A percentile compares a stretch with the other conserved stretches of the same genome.
These are phyloP conservation scores for Bryconaethiops microstoma DNA, from an alignment of 2,797 vertebrate genomes.

Conservation along the genomic window DNA sequence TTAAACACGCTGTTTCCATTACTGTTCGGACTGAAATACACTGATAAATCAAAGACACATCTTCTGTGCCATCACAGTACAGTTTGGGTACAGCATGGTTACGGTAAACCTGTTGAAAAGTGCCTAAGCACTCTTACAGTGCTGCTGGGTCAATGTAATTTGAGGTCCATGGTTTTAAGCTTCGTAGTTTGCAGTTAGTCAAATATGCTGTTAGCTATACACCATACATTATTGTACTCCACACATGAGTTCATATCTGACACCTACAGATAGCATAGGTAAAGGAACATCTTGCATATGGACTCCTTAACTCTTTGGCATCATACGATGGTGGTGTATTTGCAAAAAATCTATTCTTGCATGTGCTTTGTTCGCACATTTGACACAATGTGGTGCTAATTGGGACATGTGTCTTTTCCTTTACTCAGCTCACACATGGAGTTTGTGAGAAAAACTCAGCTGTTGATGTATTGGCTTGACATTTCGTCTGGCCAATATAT, in stretches of 20 bases:
- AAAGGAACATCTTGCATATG: background rate
- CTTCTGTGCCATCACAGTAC: too few species aligned
- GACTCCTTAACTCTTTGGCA: conserved; percentile 11
- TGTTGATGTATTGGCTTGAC: background rate
- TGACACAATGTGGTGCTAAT: conserved; percentile 38
- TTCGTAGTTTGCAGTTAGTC: too few species aligned
- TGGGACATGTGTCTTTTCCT: conserved; percentile 31
- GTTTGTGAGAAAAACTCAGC: background rate
- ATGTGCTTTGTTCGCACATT: conserved; percentile 15
- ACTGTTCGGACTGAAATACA: too few species aligned
- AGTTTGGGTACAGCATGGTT: too few species aligned
- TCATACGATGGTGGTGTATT: background rate
- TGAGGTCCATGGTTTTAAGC: too few species aligned
- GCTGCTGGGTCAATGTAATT: too few species aligned
- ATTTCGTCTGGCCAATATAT: background rate
- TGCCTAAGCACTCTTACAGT: too few species aligned
- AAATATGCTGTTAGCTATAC: background rate
- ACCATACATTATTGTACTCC: background rate
- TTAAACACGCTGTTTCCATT: too few species aligned
- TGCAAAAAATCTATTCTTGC: conserved; percentile 33
- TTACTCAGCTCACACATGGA: conserved; percentile 1
- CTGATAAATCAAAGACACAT: too few species aligned
- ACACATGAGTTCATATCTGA: background rate
- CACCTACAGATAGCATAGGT: background rate
- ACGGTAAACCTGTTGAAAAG: too few species aligned